Evolutionary conservation across 2,888 invertebrate species (phyloP).

Genomic region (Deilephila porcellus): DNA sequence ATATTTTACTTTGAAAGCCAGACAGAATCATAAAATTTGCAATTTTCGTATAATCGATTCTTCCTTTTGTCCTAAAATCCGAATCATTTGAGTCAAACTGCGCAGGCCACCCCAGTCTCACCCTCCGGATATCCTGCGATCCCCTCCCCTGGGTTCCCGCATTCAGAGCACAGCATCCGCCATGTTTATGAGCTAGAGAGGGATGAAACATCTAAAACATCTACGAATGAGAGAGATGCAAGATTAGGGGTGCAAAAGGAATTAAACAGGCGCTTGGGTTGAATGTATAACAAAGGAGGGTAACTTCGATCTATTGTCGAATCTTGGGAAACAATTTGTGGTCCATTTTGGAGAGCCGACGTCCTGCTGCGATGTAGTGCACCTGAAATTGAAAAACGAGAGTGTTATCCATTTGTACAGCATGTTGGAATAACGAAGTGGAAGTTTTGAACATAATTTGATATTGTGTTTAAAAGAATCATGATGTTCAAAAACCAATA

Average conservation of each 20-base stretch:
- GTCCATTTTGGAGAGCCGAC: not conserved
- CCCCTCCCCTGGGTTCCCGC: conserved; percentile 53
- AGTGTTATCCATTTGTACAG: not conserved
- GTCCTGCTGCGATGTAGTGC: conserved; percentile 3
- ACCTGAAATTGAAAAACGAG: conserved; percentile 27
- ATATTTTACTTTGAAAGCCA: too few species aligned
- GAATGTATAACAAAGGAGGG: conserved; percentile 67
- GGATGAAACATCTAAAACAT: conserved; percentile 38
- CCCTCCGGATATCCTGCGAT: conserved; percentile 65
- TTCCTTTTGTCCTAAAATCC: conserved; percentile 63
- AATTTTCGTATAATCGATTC: conserved; percentile 55
- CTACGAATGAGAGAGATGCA: conserved; percentile 42
- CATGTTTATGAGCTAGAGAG: conserved; percentile 59
- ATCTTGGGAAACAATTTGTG: conserved; percentile 28
- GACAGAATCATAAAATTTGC: conserved; percentile 35
- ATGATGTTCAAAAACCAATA: not conserved
- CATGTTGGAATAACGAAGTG: not conserved
- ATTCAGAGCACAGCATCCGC: conserved; percentile 73
- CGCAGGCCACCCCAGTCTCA: conserved; percentile 60
- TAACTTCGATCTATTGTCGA: conserved; percentile 45
- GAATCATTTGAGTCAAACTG: conserved; percentile 68
- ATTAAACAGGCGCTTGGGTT: conserved; percentile 57
- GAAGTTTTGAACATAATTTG: not conserved
- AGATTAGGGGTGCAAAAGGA: conserved; percentile 61
- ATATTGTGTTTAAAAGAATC: not conserved